Evolutionary conservation across 2,113 vertebrate genomes (phyloP).

Genomic region (Montifringilla adamsi): DNA sequence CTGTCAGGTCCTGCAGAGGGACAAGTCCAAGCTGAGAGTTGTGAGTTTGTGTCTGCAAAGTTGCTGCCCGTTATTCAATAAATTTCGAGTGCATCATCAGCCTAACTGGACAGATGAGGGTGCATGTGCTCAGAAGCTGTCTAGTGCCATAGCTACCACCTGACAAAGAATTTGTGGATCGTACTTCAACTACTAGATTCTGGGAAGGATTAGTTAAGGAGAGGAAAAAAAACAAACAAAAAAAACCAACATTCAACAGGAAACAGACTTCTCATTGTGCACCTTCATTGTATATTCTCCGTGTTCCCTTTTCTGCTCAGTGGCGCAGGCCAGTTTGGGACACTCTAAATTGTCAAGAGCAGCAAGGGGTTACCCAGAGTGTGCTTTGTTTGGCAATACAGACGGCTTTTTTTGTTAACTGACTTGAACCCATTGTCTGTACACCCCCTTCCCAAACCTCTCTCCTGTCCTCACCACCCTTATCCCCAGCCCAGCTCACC

Average conservation of each 20-base stretch:
- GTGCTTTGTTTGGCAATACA: constrained; percentile 70
- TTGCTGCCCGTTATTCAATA: neutral
- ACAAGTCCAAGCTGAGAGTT: neutral
- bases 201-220: constrained; percentile 16
- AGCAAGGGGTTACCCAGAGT: constrained; percentile 57
- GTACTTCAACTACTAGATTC: neutral
- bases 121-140: neutral
- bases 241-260: constrained; percentile 2
- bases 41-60: neutral
- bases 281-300: neutral
- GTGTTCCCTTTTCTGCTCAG: neutral
- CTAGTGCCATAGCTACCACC: constrained; percentile 13
- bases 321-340: constrained; percentile 27
- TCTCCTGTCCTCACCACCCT: constrained; percentile 15
- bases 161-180: neutral
- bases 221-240: neutral
- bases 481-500: constrained; percentile 45
- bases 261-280: constrained; percentile 28
- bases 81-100: neutral
- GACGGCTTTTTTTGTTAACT: constrained; percentile 68
- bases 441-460: neutral
- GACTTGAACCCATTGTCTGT: constrained; percentile 59
- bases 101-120: neutral
- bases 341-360: constrained; percentile 73
- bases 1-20: neutral